Evolutionary conservation across 2,797 vertebrate species (phyloP).

Genomic region (Phataginus tetradactyla): DNA sequence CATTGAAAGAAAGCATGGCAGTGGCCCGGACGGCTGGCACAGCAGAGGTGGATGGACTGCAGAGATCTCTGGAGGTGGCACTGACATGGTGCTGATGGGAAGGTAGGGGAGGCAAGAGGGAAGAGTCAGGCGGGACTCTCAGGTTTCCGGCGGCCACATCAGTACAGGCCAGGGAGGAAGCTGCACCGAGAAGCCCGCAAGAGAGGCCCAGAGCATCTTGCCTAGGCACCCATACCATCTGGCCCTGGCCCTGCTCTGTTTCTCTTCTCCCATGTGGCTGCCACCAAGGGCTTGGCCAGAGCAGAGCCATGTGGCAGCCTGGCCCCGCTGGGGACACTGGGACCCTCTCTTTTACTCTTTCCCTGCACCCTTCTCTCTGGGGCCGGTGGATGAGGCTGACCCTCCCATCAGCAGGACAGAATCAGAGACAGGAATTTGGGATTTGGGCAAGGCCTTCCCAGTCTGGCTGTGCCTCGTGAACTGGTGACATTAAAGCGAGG

Average conservation of each 20-base stretch:
- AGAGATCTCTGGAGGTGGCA: not conserved
- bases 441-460: not conserved
- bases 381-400: too few species aligned
- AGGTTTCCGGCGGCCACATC: not conserved
- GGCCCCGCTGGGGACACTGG: not conserved
- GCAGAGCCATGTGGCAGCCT: not conserved
- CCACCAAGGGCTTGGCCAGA: not conserved
- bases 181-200: not conserved
- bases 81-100: too few species aligned
- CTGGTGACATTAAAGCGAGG: not conserved
- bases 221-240: fast-evolving
- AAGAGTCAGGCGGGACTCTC: not conserved
- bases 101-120: fast-evolving
- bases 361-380: not conserved
- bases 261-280: not conserved
- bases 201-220: not conserved
- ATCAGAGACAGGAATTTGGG: not conserved
- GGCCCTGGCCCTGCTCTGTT: not conserved
- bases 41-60: fast-evolving
- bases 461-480: not conserved
- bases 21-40: not conserved
- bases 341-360: not conserved
- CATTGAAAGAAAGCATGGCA: not conserved
- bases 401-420: not conserved
- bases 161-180: not conserved